Evolutionary conservation across 2,797 vertebrate species (phyloP), one percentile per base, ranked within the genome.

Genomic region (Dipus sagitta): DNA sequence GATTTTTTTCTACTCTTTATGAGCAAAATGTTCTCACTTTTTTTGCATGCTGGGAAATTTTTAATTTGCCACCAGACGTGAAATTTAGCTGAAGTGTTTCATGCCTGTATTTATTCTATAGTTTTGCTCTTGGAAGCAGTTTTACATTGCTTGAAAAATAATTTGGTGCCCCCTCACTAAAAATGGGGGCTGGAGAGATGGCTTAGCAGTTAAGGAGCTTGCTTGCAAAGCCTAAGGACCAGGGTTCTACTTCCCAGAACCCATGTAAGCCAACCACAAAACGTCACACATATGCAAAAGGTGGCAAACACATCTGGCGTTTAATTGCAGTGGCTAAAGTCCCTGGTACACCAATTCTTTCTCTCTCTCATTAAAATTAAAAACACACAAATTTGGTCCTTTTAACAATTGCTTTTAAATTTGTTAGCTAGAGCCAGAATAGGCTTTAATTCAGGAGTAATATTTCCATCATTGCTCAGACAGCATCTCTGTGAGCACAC

Each of bases 331-430:
- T 47, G 47, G 47, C 47, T 47, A 11, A 7, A 47, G 47, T 5
- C 47, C 11, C 47, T 47, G 47, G 47, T 7, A 11, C 47, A 47
- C 47, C 47, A 47, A 7, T 47, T 47, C 47, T 47, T 47, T 47
- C 47, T 47, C 47, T 47, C 47, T 47, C 47, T 47, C 47, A 47
- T 47, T 64, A 15, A 77, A 52, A n/a, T n/a, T n/a, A n/a, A n/a
- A n/a, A n/a, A n/a, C n/a, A n/a, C n/a, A n/a, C n/a, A n/a, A n/a
- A n/a, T 79, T 76, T 72, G 38, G 34, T 54, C 42, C 60, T 70
- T 85, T 92, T 54, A 74, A 82, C 52, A 1, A 18, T 54, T 91
- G 24, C 47, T 96, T 64, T 87, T 60, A 65, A 62, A n/a, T 82
- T 72, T 82, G 32, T 68, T 80, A 24, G 6, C 65, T 6, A 28